Conservation (phyloP, 2,797 vertebrate species). For the Acanthurus tractus region DNA sequence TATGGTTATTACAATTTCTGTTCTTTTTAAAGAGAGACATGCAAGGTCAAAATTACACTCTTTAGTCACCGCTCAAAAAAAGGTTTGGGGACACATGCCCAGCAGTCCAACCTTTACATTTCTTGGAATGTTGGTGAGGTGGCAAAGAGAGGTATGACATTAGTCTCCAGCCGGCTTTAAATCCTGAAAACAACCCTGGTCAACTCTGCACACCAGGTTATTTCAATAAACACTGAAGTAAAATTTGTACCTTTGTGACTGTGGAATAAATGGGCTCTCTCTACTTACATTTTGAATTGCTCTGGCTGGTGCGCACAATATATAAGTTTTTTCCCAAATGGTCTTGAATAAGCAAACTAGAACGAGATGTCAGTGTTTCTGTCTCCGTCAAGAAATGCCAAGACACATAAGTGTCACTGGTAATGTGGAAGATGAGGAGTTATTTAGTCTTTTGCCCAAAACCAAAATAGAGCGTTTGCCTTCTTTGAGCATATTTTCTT, state of each 20-base stretch:
- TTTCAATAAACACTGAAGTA: constrained; percentile 74
- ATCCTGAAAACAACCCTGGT: constrained; percentile 53
- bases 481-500: constrained; percentile 74
- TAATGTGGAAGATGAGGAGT: constrained; percentile 76
- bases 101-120: constrained; percentile 46
- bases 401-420: constrained; percentile 72
- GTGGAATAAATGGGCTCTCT: constrained; percentile 37
- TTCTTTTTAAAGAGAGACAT: constrained; percentile 6
- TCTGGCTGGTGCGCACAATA: constrained; percentile 47
- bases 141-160: constrained; percentile 51
- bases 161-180: constrained; percentile 65
- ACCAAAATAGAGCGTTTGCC: constrained; percentile 73
- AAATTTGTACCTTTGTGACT: constrained; percentile 69
- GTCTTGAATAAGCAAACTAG: constrained; percentile 73
- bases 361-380: constrained; percentile 60
- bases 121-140: constrained; percentile 56
- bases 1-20: not conserved
- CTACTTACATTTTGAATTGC: constrained; percentile 49
- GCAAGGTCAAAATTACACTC: not conserved
- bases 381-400: constrained; percentile 69
- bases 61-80: constrained; percentile 6
- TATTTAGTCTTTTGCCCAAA: constrained; percentile 71
- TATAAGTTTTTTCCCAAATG: constrained; percentile 63
- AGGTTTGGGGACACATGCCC: constrained; percentile 4
- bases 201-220: constrained; percentile 53